Base-by-base conservation (phyloP, 2,113 vertebrate species). In the Diadophis punctatus region DNA sequence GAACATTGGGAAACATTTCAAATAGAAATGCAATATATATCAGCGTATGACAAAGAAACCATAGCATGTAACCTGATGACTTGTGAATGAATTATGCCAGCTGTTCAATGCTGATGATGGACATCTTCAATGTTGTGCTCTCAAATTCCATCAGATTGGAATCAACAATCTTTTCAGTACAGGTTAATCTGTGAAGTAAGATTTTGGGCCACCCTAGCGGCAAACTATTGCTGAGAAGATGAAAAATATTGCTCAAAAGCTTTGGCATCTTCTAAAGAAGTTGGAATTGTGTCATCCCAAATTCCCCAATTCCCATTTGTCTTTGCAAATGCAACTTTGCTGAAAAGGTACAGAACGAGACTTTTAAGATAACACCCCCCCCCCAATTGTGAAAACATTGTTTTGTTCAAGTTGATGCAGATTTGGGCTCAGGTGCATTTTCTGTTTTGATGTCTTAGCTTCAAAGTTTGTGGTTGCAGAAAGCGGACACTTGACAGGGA, bases 401-500 rank as follows among this genome's bases (percentile, higher is more conserved):
- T 74, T 80, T 1, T 53, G 18, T 92, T 91, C 94, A 90, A 85
- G 86, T 49, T 95, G 48, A 93, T 92, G 48, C 53, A 88, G 5
- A 93, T 9, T 8, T 86, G 58, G 94, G 93, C 87, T 93, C 25
- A 10, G 91, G 49, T 55, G 27, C 58, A 4, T 43, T 27, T 23
- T 39, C 8, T 23, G 14, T 43, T 52, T 49, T 91, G 51, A 89
- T 55, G 16, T 3, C 11, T 94, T 90, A 95, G 89, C 85, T 18
- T 92, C 94, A 95, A 51, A 14, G 20, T 88, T 92, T 92, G n/a
- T 84, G 91, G 48, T 12, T 91, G 68, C 55, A 90, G 30, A 84
- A 93, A 92, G 90, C 20, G 9, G 56, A 93, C 94, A 58, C 74
- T 91, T 91, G 89, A 91, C 96, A 94, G 92, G 25, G 60, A 27